Percentiles rank a stretch among this genome's conserved stretches.
Evolutionary conservation across 1,140 invertebrate genomes (phyloP).

Genomic region (Elymnias hypermnestra): DNA sequence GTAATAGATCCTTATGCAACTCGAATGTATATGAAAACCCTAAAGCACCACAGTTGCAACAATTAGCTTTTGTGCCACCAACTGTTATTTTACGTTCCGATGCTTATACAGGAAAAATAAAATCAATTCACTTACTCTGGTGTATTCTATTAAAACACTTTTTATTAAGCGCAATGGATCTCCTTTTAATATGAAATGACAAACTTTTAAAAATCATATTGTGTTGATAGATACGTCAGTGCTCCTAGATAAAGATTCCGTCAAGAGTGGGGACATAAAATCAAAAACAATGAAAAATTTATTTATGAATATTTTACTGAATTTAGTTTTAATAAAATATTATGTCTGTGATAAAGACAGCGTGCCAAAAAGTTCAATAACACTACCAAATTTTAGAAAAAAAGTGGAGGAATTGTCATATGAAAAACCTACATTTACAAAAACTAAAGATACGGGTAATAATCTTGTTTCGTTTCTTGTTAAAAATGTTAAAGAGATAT

Average conservation of each 20-base stretch:
- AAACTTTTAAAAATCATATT: too few relatives aligned
- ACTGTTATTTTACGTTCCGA: background rate
- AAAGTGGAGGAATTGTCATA: constrained; percentile 34
- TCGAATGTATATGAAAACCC: constrained; percentile 20
- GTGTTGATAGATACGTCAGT: too few relatives aligned
- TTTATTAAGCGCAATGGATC: too few relatives aligned
- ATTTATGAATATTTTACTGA: too few relatives aligned
- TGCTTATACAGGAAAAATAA: background rate
- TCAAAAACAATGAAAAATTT: too few relatives aligned
- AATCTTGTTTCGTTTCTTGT: constrained; percentile 44
- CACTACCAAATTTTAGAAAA: constrained; percentile 33
- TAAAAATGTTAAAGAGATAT: constrained; percentile 46
- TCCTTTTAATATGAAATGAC: too few relatives aligned
- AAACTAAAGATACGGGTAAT: constrained; percentile 22
- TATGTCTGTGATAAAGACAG: too few relatives aligned
- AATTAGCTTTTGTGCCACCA: background rate
- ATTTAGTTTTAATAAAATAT: too few relatives aligned
- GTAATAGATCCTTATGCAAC: constrained; percentile 38
- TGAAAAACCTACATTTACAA: constrained; percentile 14
- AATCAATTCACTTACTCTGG: background rate
- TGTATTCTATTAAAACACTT: background rate
- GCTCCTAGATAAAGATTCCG: too few relatives aligned
- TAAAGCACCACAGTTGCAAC: background rate
- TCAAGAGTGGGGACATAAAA: too few relatives aligned
- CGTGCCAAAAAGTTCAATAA: constrained; percentile 10